phyloP scores from a whole-genome alignment of 1,140 invertebrate species.

The Drosophila seguyi region DNA sequence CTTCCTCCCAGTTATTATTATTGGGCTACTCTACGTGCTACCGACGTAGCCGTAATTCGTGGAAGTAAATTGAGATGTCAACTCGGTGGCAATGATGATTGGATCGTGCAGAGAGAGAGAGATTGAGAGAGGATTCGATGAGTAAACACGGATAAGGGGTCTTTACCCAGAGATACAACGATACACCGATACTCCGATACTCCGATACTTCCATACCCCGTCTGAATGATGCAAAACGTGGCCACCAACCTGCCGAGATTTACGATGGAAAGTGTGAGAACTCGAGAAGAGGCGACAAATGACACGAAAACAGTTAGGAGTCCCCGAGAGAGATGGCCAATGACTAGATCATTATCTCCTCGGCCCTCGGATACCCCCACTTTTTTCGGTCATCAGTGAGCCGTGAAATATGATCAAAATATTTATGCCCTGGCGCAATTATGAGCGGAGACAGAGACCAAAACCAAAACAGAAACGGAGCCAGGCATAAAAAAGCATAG shows the following conservation, averaged over 20 bases:
- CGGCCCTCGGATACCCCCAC: conserved; percentile 9
- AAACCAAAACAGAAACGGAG: conserved; percentile 3
- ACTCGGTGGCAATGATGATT: conserved; percentile 40
- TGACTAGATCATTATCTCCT: conserved; percentile 67
- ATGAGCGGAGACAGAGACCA: conserved; percentile 41
- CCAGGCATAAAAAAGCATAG: conserved; percentile 21
- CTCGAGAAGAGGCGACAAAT: conserved; percentile 63
- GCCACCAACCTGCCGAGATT: conserved; percentile 60
- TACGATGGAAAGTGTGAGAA: conserved; percentile 83
- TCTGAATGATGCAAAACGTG: conserved; percentile 74
- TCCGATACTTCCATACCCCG: conserved; percentile 5
- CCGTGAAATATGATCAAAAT: conserved; percentile 83
- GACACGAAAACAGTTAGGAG: conserved; percentile 49
- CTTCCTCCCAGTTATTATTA: conserved; percentile 36
- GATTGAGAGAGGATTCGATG: conserved; percentile 28
- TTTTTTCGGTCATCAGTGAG: conserved; percentile 51
- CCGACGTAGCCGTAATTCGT: conserved; percentile 57
- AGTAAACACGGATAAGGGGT: conserved; percentile 63
- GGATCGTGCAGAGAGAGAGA: background rate
- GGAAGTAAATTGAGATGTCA: conserved; percentile 81
- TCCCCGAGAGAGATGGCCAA: conserved; percentile 31
- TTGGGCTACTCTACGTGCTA: conserved; percentile 53
- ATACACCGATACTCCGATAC: conserved; percentile 11
- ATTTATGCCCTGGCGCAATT: conserved; percentile 74
- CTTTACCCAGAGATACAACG: conserved; percentile 22